Evolutionary conservation across 2,888 invertebrate genomes (phyloP), one percentile per base, ranked within the genome.

Genomic region (Petrolisthes cinctipes): DNA sequence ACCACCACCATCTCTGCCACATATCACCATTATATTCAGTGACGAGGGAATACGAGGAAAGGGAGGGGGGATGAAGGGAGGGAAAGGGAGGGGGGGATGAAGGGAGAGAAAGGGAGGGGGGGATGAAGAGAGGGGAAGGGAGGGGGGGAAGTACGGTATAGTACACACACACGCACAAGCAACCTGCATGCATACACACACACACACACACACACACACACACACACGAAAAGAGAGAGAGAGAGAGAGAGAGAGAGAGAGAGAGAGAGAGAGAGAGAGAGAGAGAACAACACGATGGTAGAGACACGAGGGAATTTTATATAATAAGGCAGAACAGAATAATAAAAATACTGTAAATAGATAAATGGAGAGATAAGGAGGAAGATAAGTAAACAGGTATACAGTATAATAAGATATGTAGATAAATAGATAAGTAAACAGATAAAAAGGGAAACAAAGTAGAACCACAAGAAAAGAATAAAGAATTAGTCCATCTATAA

Each of bases 71-170:
- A 54, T 17, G 20, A 54, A 17, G 54, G n/a, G 79, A 54, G 56
- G n/a, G 20, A n/a, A 20, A 79, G 79, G 11, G 20, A 54, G 79
- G n/a, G 71, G 20, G 1, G 20, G 20, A n/a, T 6, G 20, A 20
- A n/a, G n/a, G 20, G 71, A 71, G n/a, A 79, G 79, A 20, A 53
- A 51, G 82, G 17, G 51, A 23, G 82, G 51, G 14, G n/a, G 68
- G 51, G 82, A 66, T 23, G 7, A 61, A 61, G 81, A 20, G 81
- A 81, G 61, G 23, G 81, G 61, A 76, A 23, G 5, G 11, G 37
- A n/a, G 37, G 37, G 37, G 37, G 37, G 37, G 37, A 2, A 37
- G 37, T 37, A 37, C 37, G 37, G 37, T 37, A 37, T 37, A 37
- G 37, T 37, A 37, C 37, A 2, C 37, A 37, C 37, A 37, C 37